A percentile compares a stretch with the other conserved stretches of the same genome.
These are phyloP conservation scores for Machimus atricapillus DNA, from an alignment of 2,888 invertebrate species.

Conservation along the genomic window DNA sequence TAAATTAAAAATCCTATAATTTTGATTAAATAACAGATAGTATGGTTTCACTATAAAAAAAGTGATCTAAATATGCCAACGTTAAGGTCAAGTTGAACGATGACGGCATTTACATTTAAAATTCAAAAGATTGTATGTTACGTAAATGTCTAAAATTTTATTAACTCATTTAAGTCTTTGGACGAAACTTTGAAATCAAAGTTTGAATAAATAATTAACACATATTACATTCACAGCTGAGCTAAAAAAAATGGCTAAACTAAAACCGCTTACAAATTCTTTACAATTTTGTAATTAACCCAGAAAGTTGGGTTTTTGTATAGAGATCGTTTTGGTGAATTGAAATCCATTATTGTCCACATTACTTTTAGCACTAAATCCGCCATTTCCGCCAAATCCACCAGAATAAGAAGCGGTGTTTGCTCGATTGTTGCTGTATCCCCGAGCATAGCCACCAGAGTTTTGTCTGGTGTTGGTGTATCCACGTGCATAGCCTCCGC, in stretches of 20 bases:
- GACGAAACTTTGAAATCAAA: constrained; percentile 4
- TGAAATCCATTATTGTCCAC: neutral
- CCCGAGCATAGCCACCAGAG: neutral
- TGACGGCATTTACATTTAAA: neutral
- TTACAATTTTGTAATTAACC: neutral
- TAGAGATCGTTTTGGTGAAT: neutral
- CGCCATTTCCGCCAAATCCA: neutral
- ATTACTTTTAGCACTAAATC: neutral
- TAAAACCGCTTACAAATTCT: neutral
- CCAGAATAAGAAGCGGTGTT: neutral
- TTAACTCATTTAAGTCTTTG: constrained; percentile 8
- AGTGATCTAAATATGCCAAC: neutral
- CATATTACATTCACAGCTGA: neutral
- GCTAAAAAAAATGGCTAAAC: neutral
- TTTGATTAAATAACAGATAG: neutral
- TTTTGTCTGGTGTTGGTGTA: neutral
- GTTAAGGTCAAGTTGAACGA: neutral
- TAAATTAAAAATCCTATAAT: neutral
- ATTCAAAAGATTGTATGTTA: neutral
- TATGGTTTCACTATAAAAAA: neutral
- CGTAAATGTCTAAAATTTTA: neutral
- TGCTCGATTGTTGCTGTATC: neutral
- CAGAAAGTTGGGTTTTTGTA: neutral
- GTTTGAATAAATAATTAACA: neutral
- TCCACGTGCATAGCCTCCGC: neutral